These are phyloP conservation scores for Melanchra persicariae DNA, from an alignment of 2,888 invertebrate species.

Conservation along the genomic window DNA sequence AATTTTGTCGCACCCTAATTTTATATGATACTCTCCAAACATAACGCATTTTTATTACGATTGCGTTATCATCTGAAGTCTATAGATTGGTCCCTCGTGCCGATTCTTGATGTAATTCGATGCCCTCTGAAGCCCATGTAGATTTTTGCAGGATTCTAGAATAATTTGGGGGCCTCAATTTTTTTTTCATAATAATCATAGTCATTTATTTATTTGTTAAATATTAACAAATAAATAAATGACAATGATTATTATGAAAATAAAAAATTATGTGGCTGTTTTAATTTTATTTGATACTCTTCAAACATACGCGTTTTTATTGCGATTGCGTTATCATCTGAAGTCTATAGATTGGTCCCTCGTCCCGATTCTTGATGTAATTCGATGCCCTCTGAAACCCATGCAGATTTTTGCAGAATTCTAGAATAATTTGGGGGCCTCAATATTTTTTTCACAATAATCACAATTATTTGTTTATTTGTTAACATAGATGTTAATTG, in stretches of 20 bases:
- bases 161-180: background rate
- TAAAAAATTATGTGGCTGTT: too few species aligned
- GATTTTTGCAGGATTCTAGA: background rate
- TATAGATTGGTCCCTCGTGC: background rate
- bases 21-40: slow-evolving; percentile 28
- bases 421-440: background rate
- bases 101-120: slow-evolving; percentile 7
- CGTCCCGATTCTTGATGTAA: slow-evolving; percentile 4
- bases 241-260: too few species aligned
- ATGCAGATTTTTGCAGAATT: background rate
- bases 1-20: slow-evolving; percentile 31
- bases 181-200: too few species aligned
- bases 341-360: background rate
- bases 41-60: slow-evolving; percentile 6
- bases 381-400: background rate
- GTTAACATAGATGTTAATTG: too few species aligned
- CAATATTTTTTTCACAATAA: background rate
- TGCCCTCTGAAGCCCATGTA: background rate
- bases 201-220: too few species aligned
- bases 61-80: background rate
- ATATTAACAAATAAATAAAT: too few species aligned
- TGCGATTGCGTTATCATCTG: too few species aligned
- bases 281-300: too few species aligned
- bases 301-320: too few species aligned
- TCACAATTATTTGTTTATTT: too few species aligned